Evolutionary conservation across 2,797 vertebrate genomes (phyloP).

Genomic region (Sorex maritimensis): DNA sequence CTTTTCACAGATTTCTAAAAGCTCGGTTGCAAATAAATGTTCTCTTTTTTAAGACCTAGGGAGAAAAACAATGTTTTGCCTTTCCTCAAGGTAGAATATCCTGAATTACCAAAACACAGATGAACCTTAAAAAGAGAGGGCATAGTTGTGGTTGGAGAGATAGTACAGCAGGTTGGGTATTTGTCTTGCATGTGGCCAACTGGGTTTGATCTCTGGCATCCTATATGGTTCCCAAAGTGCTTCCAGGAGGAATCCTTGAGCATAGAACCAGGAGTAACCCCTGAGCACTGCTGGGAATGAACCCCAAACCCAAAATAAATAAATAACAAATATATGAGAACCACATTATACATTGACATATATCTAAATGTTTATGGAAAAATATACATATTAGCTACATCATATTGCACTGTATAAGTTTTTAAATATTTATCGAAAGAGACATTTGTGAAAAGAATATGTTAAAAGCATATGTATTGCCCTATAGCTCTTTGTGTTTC

Average conservation of each 20-base stretch:
- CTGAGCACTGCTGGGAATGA: too few species aligned
- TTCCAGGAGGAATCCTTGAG: too few species aligned
- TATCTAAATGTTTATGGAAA: not conserved
- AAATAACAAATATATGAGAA: not conserved
- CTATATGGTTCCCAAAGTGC: too few species aligned
- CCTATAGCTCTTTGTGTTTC: not conserved
- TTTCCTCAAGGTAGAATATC: conserved; percentile 30
- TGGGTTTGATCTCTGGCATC: too few species aligned
- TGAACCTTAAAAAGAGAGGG: not conserved
- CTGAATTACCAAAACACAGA: not conserved
- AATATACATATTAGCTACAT: not conserved
- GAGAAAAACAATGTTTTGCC: not conserved
- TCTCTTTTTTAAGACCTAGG: not conserved
- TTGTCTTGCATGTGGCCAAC: too few species aligned
- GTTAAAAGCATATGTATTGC: not conserved
- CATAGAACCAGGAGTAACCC: too few species aligned
- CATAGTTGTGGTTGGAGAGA: too few species aligned
- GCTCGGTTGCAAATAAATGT: not conserved
- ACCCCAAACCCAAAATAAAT: too few species aligned
- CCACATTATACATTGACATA: not conserved
- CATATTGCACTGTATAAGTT: not conserved
- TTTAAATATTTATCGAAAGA: not conserved
- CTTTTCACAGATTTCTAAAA: conserved; percentile 43
- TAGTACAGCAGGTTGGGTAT: too few species aligned
- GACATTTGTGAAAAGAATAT: not conserved